Conservation (phyloP, 2,113 vertebrate genomes). For the human (Homo sapiens) region GRCh38 chr3:181724501-181725000, state of each 20-base stretch:
- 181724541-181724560: constrained; percentile 96
- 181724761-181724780: constrained; percentile 56
- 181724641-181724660: constrained; percentile 90
- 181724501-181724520: constrained; percentile 94
- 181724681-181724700: constrained; percentile 91
- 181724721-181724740: constrained; percentile 85
- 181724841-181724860: constrained; percentile 88
- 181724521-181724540: constrained; percentile 93
- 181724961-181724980: constrained; percentile 48
- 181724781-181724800: constrained; percentile 78
- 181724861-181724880: constrained; percentile 82
- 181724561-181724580: constrained; percentile 99
- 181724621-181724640: constrained; percentile 88
- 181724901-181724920: constrained; percentile 72
- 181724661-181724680: constrained; percentile 92
- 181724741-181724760: constrained; percentile 74
- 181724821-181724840: constrained; percentile 73
- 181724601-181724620: constrained; percentile 91
- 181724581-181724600: constrained; percentile 95
- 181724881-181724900: constrained; percentile 74
- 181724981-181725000: background rate
- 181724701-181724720: constrained; percentile 87
- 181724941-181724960: constrained; percentile 68
- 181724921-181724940: constrained; percentile 62
- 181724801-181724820: background rate